These are phyloP conservation scores for Silurus lanzhouensis DNA, from an alignment of 2,797 vertebrate species.

Conservation along the genomic window DNA sequence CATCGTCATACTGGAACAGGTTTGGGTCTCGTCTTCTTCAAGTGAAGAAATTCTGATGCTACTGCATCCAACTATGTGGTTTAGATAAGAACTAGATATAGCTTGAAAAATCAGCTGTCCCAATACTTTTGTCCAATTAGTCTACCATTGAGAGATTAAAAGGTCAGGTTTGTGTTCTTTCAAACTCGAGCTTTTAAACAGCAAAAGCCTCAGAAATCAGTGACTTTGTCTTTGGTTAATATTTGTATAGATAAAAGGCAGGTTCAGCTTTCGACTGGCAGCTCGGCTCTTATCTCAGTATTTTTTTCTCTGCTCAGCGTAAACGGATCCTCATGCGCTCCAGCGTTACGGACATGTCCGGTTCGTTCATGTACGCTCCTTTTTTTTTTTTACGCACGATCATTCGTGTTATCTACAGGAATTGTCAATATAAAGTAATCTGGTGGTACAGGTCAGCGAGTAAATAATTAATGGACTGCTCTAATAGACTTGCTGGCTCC, in stretches of 20 bases:
- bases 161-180: background rate
- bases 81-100: too few species aligned
- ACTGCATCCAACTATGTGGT: too few species aligned
- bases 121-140: too few species aligned
- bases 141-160: too few species aligned
- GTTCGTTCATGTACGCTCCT: background rate
- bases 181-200: slow-evolving; percentile 22
- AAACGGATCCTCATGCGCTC: slow-evolving; percentile 16
- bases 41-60: too few species aligned
- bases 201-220: slow-evolving; percentile 11
- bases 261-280: slow-evolving; percentile 62
- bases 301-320: slow-evolving; percentile 22
- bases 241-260: slow-evolving; percentile 49
- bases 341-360: background rate
- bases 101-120: too few species aligned
- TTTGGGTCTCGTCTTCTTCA: too few species aligned
- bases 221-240: slow-evolving; percentile 56
- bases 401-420: slow-evolving; percentile 1
- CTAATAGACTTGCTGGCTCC: slow-evolving; percentile 60
- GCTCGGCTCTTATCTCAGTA: slow-evolving; percentile 60
- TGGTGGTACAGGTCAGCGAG: slow-evolving; percentile 32
- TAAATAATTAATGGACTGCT: slow-evolving; percentile 63
- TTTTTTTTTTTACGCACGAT: background rate
- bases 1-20: too few species aligned
- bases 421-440: slow-evolving; percentile 3